A percentile compares a stretch with the other conserved stretches of the same genome.
phyloP scores from a whole-genome alignment of 2,797 vertebrate species.

The Scleropages formosus region DNA sequence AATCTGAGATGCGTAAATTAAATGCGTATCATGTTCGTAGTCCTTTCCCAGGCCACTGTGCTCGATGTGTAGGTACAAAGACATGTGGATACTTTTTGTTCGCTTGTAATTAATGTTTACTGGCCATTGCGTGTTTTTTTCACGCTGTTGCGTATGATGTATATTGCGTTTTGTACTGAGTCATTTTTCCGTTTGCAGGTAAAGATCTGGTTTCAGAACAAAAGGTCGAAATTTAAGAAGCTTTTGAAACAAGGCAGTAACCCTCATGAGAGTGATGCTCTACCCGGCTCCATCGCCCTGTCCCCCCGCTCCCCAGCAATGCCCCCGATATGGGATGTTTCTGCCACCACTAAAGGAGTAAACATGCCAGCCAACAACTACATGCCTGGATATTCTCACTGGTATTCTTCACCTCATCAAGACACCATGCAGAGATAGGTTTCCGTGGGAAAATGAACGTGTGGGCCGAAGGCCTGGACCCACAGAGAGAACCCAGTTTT shows the following conservation, averaged over 20 bases:
- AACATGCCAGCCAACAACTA: slow-evolving; percentile 97
- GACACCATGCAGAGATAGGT: slow-evolving; percentile 98
- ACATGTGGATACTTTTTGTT: background rate
- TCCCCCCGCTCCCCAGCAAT: slow-evolving; percentile 92
- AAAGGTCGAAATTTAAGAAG: slow-evolving; percentile 99
- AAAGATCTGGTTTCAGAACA: slow-evolving; percentile 99
- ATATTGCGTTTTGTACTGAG: background rate
- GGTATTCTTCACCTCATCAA: slow-evolving; percentile 97
- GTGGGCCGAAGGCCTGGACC: slow-evolving; percentile 49
- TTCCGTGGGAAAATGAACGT: slow-evolving; percentile 67
- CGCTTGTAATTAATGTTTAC: background rate
- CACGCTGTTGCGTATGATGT: background rate
- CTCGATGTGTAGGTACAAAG: no score
- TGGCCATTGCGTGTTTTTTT: background rate
- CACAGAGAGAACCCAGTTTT: slow-evolving; percentile 40
- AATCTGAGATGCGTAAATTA: no score
- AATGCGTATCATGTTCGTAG: no score
- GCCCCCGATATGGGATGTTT: slow-evolving; percentile 97
- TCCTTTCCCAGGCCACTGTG: no score
- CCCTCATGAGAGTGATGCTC: slow-evolving; percentile 87
- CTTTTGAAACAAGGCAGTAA: slow-evolving; percentile 92
- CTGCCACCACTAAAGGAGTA: slow-evolving; percentile 92
- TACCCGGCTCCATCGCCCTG: slow-evolving; percentile 85
- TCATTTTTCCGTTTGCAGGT: slow-evolving; percentile 68
- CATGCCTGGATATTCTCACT: slow-evolving; percentile 97